Conservation (phyloP, 2,797 vertebrate genomes). For the Scomberomorus guttatus region DNA sequence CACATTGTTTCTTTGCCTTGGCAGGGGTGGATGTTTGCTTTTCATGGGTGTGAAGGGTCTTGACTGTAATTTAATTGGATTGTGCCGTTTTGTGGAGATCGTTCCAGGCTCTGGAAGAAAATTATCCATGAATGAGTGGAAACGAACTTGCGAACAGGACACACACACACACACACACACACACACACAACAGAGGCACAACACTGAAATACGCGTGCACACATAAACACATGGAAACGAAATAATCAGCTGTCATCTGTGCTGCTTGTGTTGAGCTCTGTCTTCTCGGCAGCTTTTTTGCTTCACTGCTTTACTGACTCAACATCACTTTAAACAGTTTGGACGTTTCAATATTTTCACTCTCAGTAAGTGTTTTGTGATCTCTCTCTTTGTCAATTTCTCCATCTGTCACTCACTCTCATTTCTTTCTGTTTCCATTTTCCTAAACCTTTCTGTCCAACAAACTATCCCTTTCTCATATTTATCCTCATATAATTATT, state of each 20-base stretch:
- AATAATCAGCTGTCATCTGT: conserved; percentile 58
- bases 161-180: neutral
- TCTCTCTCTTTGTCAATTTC: conserved; percentile 9
- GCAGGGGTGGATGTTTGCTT: conserved; percentile 58
- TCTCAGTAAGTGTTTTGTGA: conserved; percentile 33
- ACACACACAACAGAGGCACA: neutral
- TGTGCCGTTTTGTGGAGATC: conserved; percentile 46
- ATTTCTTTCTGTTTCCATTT: neutral
- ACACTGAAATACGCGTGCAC: neutral
- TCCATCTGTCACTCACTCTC: conserved; percentile 9
- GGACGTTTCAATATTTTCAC: conserved; percentile 54
- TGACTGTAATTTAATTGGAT: conserved; percentile 68
- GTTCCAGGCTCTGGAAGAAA: conserved; percentile 49
- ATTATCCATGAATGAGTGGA: conserved; percentile 42
- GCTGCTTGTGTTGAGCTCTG: conserved; percentile 29
- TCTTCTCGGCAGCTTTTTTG: conserved; percentile 39
- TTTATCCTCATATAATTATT: neutral
- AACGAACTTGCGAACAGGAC: conserved; percentile 39
- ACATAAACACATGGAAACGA: conserved; percentile 29
- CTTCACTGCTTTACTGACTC: conserved; percentile 52
- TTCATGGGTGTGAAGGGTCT: conserved; percentile 54
- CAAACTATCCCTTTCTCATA: neutral
- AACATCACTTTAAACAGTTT: conserved; percentile 55
- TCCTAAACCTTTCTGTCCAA: neutral
- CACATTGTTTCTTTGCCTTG: conserved; percentile 57